Evolutionary conservation across 2,113 vertebrate species (phyloP).

Genomic region (Brachyhypopomus gauderio): DNA sequence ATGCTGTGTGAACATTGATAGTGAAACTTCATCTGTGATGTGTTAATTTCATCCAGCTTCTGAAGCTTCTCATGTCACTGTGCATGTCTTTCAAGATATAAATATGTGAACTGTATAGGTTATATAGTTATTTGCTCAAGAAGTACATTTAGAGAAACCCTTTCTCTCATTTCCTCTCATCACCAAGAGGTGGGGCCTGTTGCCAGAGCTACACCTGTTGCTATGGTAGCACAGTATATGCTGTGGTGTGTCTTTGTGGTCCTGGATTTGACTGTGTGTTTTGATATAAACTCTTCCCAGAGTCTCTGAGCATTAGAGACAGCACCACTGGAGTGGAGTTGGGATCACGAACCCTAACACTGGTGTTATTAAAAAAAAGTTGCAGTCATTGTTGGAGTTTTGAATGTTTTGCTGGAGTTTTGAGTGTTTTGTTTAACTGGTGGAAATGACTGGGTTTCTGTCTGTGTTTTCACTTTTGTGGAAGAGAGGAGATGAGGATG

Average conservation of each 20-base stretch:
- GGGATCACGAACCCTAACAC: too few species aligned
- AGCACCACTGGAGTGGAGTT: too few species aligned
- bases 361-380: too few species aligned
- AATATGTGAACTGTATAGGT: too few species aligned
- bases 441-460: constrained; percentile 86
- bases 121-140: too few species aligned
- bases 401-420: background rate
- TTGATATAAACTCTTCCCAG: too few species aligned
- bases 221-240: constrained; percentile 75
- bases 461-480: constrained; percentile 83
- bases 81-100: too few species aligned
- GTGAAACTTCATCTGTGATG: too few species aligned
- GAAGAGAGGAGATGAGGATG: constrained; percentile 71
- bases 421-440: constrained; percentile 39
- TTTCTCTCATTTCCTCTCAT: background rate
- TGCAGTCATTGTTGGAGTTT: background rate
- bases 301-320: too few species aligned
- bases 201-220: constrained; percentile 69
- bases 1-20: too few species aligned
- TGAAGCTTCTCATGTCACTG: too few species aligned
- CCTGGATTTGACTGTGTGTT: background rate
- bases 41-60: too few species aligned
- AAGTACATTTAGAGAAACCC: background rate
- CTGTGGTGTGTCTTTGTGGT: background rate
- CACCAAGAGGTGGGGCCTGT: constrained; percentile 64